A percentile compares a stretch with the other conserved stretches of the same genome.
Conservation (phyloP, 2,797 vertebrate genomes). For the Acanthornis magna region DNA sequence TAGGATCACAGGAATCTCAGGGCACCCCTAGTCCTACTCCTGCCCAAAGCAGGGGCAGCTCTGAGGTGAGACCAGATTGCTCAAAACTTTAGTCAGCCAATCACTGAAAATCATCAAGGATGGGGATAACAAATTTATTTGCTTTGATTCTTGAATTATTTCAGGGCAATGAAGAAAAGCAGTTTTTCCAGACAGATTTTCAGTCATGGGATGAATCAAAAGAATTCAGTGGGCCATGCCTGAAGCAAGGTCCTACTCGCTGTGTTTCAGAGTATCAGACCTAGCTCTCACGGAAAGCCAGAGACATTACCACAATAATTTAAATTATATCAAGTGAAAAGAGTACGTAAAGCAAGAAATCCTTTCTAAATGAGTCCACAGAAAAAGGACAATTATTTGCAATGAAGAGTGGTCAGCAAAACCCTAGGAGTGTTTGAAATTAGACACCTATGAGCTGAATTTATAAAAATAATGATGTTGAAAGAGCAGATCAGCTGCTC, state of each 20-base stretch:
- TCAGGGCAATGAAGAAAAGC: neutral
- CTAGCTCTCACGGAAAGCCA: neutral
- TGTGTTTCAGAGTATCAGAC: neutral
- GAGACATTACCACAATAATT: neutral
- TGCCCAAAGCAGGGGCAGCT: neutral
- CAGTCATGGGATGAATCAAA: neutral
- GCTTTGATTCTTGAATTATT: neutral
- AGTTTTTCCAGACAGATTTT: neutral
- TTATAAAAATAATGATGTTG: neutral
- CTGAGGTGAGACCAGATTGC: neutral
- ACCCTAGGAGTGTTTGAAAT: neutral
- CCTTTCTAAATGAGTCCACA: neutral
- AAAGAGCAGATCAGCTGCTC: neutral
- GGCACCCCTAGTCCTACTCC: neutral
- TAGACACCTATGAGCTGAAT: neutral
- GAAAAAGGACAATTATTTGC: neutral
- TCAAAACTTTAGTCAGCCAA: neutral
- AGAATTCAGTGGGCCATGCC: neutral
- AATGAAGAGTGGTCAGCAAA: neutral
- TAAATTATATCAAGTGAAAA: neutral
- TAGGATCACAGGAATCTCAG: neutral
- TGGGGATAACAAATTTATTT: neutral
- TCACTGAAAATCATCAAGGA: neutral
- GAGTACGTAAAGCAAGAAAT: neutral
- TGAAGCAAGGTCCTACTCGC: neutral